Evolutionary conservation across 2,888 invertebrate species (phyloP).

Genomic region (Osmoderma eremita): DNA sequence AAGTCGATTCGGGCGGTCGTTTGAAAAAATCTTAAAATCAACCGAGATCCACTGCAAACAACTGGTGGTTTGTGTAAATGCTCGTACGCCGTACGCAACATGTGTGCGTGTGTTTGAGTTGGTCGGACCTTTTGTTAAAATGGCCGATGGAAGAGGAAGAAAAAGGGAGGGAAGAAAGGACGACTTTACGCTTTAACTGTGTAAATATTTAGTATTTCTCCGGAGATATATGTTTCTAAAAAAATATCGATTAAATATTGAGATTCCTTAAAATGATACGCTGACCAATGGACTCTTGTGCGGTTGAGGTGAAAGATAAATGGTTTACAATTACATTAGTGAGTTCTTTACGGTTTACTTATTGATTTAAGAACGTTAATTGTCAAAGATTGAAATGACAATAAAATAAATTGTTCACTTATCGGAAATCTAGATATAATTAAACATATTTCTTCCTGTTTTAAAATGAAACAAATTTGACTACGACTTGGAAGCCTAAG

Average conservation of each 20-base stretch:
- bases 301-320: no score
- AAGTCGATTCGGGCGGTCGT: constrained; percentile 31
- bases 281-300: constrained; percentile 11
- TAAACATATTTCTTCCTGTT: no score
- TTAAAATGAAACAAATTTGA: no score
- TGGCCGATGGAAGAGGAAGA: constrained; percentile 16
- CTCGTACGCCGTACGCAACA: constrained; percentile 3
- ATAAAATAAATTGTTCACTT: no score
- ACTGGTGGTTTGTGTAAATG: constrained; percentile 28
- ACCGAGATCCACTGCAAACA: constrained; percentile 38
- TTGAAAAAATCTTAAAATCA: constrained; percentile 40
- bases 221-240: constrained; percentile 36
- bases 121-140: constrained; percentile 35
- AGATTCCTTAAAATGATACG: constrained; percentile 17
- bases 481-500: no score
- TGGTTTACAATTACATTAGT: no score
- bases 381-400: no score
- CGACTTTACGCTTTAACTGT: constrained; percentile 35
- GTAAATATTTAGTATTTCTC: constrained; percentile 38
- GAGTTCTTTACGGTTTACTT: no score
- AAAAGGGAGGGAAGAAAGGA: constrained; percentile 2
- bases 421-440: no score
- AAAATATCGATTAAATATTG: constrained; percentile 39
- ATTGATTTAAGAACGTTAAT: no score
- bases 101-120: constrained; percentile 10